phyloP scores from a whole-genome alignment of 2,113 vertebrate species.

The Caranx melampygus region DNA sequence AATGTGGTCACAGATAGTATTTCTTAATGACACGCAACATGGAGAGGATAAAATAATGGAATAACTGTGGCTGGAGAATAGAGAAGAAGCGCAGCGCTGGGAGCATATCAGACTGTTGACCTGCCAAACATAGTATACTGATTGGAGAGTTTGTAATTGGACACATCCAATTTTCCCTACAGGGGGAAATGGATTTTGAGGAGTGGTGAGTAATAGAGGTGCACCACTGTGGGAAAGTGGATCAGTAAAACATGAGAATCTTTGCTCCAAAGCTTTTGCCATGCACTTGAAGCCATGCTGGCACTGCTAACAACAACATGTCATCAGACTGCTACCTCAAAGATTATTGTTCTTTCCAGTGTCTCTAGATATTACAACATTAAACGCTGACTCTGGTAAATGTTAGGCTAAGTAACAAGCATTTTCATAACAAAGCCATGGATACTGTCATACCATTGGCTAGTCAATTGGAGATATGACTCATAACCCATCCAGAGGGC shows the following conservation, averaged over 20 bases:
- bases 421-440: slow-evolving; percentile 67
- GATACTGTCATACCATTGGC: slow-evolving; percentile 65
- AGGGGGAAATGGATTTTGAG: slow-evolving; percentile 61
- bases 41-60: not conserved
- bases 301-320: slow-evolving; percentile 66
- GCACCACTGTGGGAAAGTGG: slow-evolving; percentile 66
- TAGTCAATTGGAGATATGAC: slow-evolving; percentile 61
- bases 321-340: slow-evolving; percentile 64
- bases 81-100: not conserved
- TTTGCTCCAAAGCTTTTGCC: slow-evolving; percentile 68
- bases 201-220: slow-evolving; percentile 68
- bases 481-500: slow-evolving; percentile 57
- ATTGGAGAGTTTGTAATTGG: slow-evolving; percentile 59
- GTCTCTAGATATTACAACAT: slow-evolving; percentile 63
- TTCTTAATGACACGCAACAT: not conserved
- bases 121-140: slow-evolving; percentile 47
- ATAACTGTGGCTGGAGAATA: not conserved
- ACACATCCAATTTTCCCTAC: slow-evolving; percentile 66
- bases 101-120: slow-evolving; percentile 30
- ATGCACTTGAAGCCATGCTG: slow-evolving; percentile 52
- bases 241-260: slow-evolving; percentile 71
- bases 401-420: slow-evolving; percentile 40
- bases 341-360: slow-evolving; percentile 74
- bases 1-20: no score
- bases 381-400: slow-evolving; percentile 50